A percentile compares a stretch with the other conserved stretches of the same genome.
Evolutionary conservation across 2,113 vertebrate species (phyloP).

Genomic region (Argyrosomus japonicus): DNA sequence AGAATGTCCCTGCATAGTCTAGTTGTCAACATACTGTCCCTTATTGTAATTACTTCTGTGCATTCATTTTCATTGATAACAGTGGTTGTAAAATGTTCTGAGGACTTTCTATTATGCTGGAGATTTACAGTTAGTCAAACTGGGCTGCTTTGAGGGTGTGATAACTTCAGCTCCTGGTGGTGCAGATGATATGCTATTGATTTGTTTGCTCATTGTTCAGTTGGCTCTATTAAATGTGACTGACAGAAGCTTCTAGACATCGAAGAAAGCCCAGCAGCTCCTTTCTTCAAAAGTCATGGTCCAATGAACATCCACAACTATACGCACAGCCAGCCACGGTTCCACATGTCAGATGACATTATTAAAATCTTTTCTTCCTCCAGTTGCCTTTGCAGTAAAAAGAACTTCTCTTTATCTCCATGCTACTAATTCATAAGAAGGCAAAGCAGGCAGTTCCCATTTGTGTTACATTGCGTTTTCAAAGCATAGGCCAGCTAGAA

Average conservation of each 20-base stretch:
- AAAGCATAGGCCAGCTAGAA: not conserved
- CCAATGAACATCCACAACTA: constrained; percentile 24
- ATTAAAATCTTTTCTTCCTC: constrained; percentile 17
- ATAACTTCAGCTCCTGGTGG: constrained; percentile 28
- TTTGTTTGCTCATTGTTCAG: constrained; percentile 39
- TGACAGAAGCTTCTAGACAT: constrained; percentile 14
- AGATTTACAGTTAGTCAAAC: not conserved
- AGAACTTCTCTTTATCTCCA: not conserved
- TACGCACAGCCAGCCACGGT: constrained; percentile 5
- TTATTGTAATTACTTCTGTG: not conserved
- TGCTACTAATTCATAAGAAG: constrained; percentile 37
- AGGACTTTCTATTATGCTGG: not conserved
- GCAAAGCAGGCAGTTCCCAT: constrained; percentile 18
- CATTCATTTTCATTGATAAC: not conserved
- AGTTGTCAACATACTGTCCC: not conserved
- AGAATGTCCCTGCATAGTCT: not conserved
- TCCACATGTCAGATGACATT: constrained; percentile 13
- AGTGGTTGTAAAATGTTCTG: not conserved
- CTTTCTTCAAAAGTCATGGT: constrained; percentile 24
- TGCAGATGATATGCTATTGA: constrained; percentile 38
- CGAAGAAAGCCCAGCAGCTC: constrained; percentile 17
- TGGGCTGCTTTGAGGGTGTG: not conserved
- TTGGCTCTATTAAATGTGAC: constrained; percentile 38
- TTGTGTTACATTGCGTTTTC: constrained; percentile 25
- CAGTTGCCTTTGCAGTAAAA: constrained; percentile 21